Conservation (phyloP, 2,797 vertebrate genomes). For the Rhabdophis nuchalis region DNA sequence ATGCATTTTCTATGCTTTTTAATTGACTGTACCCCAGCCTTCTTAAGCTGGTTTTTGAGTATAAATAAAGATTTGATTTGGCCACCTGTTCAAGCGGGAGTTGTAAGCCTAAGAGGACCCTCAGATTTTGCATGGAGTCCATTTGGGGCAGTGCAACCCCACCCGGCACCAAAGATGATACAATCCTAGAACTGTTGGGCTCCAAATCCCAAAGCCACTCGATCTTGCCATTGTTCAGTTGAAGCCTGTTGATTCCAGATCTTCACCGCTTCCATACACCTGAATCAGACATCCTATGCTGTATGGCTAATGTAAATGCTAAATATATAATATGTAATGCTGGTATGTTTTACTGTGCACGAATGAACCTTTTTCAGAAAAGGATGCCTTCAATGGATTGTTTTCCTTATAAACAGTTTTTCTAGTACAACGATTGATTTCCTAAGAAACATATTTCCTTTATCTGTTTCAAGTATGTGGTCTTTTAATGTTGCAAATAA, state of each 20-base stretch:
- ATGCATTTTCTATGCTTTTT: background rate
- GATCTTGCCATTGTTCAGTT: background rate
- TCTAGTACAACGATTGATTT: background rate
- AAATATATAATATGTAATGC: background rate
- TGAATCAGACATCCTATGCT: background rate
- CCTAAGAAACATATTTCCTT: background rate
- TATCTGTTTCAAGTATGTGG: background rate
- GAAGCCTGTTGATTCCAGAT: background rate
- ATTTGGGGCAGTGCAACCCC: background rate
- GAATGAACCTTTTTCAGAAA: background rate
- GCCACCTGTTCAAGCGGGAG: background rate
- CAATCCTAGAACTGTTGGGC: background rate
- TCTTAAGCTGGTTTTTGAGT: background rate
- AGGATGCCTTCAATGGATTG: background rate
- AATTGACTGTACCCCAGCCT: background rate
- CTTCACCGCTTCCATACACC: background rate
- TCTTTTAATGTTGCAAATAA: background rate
- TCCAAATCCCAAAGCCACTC: background rate
- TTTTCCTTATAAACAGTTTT: background rate
- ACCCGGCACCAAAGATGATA: background rate
- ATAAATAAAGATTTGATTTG: background rate
- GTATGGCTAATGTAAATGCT: background rate
- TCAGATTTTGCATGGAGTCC: background rate
- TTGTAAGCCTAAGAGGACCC: background rate
- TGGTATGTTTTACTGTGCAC: background rate